Evolutionary conservation across 2,113 vertebrate species (phyloP).

Genomic region (Synchiropus splendidus): DNA sequence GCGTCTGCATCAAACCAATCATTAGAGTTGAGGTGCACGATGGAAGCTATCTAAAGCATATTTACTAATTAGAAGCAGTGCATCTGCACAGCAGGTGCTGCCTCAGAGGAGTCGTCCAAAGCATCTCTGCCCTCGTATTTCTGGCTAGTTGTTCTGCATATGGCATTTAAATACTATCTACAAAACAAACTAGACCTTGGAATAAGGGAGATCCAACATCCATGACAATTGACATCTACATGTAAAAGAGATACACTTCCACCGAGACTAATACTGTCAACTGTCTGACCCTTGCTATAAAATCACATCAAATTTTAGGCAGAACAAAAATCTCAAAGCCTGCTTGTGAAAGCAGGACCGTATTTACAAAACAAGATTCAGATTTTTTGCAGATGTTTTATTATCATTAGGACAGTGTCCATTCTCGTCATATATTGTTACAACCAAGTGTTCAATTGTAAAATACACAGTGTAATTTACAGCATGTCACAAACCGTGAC

Average conservation of each 20-base stretch:
- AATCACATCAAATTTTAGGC: no score
- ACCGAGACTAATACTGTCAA: no score
- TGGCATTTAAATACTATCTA: no score
- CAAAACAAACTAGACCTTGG: background rate
- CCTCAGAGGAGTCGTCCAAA: constrained; percentile 13
- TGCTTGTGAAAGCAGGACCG: background rate
- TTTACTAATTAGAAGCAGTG: no score
- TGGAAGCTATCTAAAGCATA: no score
- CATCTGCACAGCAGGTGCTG: no score
- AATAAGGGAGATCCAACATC: background rate
- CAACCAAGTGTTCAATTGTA: constrained; percentile 28
- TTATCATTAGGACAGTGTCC: constrained; percentile 3
- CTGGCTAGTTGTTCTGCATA: background rate
- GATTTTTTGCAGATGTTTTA: constrained; percentile 6
- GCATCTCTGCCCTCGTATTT: background rate
- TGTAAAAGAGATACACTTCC: no score
- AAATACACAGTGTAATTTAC: constrained; percentile 31
- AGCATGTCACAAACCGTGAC: constrained; percentile 15
- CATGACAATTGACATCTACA: no score
- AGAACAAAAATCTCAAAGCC: no score
- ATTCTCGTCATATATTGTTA: constrained; percentile 1
- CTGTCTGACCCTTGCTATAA: no score
- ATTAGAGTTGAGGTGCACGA: no score
- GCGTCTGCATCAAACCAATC: no score
- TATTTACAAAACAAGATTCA: background rate